A percentile compares a stretch with the other conserved stretches of the same genome.
Evolutionary conservation across 2,113 vertebrate genomes (phyloP).

Genomic region (Spilogale gracilis): DNA sequence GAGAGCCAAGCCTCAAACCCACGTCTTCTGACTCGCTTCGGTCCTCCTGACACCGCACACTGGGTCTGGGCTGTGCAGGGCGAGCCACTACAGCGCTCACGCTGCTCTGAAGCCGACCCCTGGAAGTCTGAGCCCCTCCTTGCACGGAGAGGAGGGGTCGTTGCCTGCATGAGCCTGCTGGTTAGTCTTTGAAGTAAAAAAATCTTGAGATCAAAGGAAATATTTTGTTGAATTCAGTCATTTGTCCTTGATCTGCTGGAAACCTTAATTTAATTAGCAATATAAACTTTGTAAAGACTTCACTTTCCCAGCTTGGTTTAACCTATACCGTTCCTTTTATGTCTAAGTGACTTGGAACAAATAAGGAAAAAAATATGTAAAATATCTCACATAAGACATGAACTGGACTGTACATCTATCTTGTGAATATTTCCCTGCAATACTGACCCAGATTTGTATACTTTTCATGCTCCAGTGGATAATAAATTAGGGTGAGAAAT

Average conservation of each 20-base stretch:
- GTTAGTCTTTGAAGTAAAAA: conserved; percentile 65
- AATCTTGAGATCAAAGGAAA: conserved; percentile 75
- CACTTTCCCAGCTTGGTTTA: conserved; percentile 46
- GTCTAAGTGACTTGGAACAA: conserved; percentile 30
- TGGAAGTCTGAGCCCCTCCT: background rate
- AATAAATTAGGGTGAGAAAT: conserved; percentile 38
- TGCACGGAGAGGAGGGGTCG: background rate
- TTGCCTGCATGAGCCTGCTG: background rate
- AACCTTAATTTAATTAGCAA: conserved; percentile 75
- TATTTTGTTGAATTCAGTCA: conserved; percentile 54
- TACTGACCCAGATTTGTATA: background rate
- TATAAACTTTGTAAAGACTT: conserved; percentile 58
- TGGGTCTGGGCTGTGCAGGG: background rate
- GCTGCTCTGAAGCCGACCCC: background rate
- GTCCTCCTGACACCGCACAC: background rate
- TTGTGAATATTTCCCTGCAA: background rate
- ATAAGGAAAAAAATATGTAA: background rate
- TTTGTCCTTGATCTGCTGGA: conserved; percentile 67
- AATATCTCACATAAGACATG: background rate
- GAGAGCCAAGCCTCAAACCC: background rate
- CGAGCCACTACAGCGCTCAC: background rate
- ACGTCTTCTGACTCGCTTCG: background rate
- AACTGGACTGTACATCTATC: background rate
- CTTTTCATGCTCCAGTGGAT: background rate
- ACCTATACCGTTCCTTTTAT: conserved; percentile 38